Conservation (phyloP, 2,113 vertebrate genomes). For the Speoplatyrhinus poulsoni region DNA sequence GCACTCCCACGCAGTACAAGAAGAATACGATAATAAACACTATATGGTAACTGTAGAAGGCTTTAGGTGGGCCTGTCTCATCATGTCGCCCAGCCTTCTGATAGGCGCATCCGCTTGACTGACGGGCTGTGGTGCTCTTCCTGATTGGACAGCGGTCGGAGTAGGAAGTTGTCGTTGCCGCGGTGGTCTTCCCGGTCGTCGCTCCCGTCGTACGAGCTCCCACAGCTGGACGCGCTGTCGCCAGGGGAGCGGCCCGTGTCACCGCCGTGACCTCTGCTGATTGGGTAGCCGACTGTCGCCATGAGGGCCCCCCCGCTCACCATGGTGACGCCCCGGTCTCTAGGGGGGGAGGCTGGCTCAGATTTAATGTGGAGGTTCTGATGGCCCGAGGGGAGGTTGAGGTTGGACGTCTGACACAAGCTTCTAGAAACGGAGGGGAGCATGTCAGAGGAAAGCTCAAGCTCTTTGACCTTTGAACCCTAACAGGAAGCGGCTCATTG, state of each 20-base stretch:
- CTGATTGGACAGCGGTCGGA: constrained; percentile 81
- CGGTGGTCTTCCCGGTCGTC: constrained; percentile 88
- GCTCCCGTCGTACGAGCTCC: constrained; percentile 95
- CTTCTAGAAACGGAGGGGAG: constrained; percentile 84
- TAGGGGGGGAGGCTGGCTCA: constrained; percentile 96
- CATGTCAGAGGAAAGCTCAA: neutral
- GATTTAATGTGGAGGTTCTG: constrained; percentile 98
- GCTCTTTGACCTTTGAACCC: neutral
- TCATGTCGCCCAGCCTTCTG: constrained; percentile 98
- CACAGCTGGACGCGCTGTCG: constrained; percentile 95
- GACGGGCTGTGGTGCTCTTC: constrained; percentile 92
- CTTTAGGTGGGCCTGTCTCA: constrained; percentile 45
- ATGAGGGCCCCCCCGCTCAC: constrained; percentile 26
- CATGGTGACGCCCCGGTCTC: constrained; percentile 76
- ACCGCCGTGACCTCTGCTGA: constrained; percentile 59
- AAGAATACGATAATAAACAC: constrained; percentile 77
- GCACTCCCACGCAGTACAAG: constrained; percentile 90
- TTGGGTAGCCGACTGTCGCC: constrained; percentile 61
- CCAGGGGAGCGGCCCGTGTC: constrained; percentile 90
- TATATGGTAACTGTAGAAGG: constrained; percentile 59
- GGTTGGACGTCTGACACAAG: constrained; percentile 94
- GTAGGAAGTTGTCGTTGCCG: constrained; percentile 85
- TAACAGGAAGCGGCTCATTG: neutral
- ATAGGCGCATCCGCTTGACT: constrained; percentile 92
- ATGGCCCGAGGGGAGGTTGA: constrained; percentile 86